Base-by-base conservation (phyloP, 2,113 vertebrate species). In the Grantiella picta region DNA sequence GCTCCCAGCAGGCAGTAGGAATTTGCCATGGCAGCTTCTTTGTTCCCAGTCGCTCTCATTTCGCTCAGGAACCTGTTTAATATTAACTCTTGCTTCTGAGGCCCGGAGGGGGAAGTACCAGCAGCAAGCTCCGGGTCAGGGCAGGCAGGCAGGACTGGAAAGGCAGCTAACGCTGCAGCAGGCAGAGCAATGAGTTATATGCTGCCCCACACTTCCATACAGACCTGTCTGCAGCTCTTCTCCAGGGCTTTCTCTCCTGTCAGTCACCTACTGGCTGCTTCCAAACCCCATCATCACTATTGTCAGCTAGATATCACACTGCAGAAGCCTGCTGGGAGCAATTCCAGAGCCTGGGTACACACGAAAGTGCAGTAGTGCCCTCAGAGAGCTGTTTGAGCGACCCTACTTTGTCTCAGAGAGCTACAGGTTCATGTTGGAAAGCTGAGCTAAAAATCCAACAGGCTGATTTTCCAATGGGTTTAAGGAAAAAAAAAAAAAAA, bases 31-130 rank as follows among this genome's bases (percentile, higher is more conserved):
- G 59, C 2, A 5, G 14, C 77, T 71, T 28, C 73, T 85, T 71
- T 88, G 61, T 90, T 93, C 61, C 56, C 28, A 75, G 49, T 16
- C 3, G 0, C 70, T 95, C 82, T 75, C 66, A 36, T 75, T 78
- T 92, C 54, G 59, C 52, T 27, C 60, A 40, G 84, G 56, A 71
- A 71, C 78, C 82, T 85, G 70, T 89, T 94, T 72, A 90, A 94
- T 79, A 96, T 93, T 95, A 91, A 87, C 84, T 50, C 59, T 20
- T 31, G 4, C 53, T 66, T 44, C 82, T 78, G 78, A 65, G 78
- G 73, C 78, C 56, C 0, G 0, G 49, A 69, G 73, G 15, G 35
- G 66, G 71, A 88, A 65, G 42, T 14, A 35, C 4, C 24, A 82
- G 64, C 82, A 82, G 70, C 44, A 10, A 64, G 36, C n/a, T n/a